Evolutionary conservation across 2,113 vertebrate species (phyloP).

Genomic region (Myodes glareolus): DNA sequence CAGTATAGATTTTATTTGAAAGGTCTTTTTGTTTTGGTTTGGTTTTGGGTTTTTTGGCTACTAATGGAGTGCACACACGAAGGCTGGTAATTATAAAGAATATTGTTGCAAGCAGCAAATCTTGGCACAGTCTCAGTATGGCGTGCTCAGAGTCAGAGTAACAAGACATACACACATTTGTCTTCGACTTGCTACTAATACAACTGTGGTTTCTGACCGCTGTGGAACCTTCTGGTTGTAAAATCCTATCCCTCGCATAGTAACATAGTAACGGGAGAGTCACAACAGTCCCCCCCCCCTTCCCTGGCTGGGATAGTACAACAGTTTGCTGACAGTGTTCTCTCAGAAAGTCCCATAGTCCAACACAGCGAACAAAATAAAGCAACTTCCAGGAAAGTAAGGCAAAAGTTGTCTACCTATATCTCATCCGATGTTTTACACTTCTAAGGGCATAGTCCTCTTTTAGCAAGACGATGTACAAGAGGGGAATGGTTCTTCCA

Average conservation of each 20-base stretch:
- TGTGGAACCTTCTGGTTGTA: constrained; percentile 80
- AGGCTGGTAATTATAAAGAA: constrained; percentile 69
- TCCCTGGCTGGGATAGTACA: constrained; percentile 10
- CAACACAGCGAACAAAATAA: constrained; percentile 55
- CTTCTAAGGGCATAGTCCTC: background rate
- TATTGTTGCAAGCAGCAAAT: constrained; percentile 69
- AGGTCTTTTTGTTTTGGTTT: background rate
- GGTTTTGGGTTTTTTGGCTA: constrained; percentile 26
- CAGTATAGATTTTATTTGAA: constrained; percentile 29
- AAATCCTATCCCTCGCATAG: constrained; percentile 81
- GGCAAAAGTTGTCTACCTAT: background rate
- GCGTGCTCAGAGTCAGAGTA: constrained; percentile 59
- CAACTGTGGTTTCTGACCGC: constrained; percentile 80
- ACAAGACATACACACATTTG: constrained; percentile 76
- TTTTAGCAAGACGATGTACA: background rate
- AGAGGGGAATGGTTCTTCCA: background rate
- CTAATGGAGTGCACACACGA: constrained; percentile 43
- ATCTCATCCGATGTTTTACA: background rate
- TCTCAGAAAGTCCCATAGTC: constrained; percentile 69
- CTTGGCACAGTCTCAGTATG: constrained; percentile 57
- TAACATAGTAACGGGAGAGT: constrained; percentile 80
- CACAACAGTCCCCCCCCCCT: constrained; percentile 74
- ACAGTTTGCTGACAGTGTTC: constrained; percentile 69
- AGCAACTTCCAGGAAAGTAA: constrained; percentile 64
- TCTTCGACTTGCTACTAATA: constrained; percentile 69